A percentile compares a stretch with the other conserved stretches of the same genome.
Conservation (phyloP, 2,797 vertebrate species). For the Pagetopsis macropterus region DNA sequence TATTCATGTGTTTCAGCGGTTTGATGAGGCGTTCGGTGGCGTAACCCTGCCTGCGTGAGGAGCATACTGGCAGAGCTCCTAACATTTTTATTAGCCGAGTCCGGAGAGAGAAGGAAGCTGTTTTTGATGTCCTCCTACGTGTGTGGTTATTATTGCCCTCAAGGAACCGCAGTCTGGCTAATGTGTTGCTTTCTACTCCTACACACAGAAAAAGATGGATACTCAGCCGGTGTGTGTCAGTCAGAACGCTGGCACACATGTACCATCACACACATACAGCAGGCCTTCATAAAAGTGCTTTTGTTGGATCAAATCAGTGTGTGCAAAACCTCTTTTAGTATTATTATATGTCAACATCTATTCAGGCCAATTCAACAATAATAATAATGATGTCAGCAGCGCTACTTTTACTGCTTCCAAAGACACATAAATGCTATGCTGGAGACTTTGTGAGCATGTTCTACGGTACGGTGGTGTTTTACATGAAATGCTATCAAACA, state of each 20-base stretch:
- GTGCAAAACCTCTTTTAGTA: slow-evolving; percentile 14
- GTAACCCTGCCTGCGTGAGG: slow-evolving; percentile 47
- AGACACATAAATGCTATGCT: background rate
- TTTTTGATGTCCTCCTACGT: slow-evolving; percentile 80
- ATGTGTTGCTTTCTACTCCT: slow-evolving; percentile 79
- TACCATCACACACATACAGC: slow-evolving; percentile 44
- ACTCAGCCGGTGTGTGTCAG: slow-evolving; percentile 22
- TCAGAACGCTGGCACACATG: slow-evolving; percentile 25
- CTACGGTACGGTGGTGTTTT: background rate
- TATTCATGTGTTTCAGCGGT: slow-evolving; percentile 42
- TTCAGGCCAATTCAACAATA: background rate
- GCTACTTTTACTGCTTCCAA: no score
- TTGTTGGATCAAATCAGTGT: slow-evolving; percentile 49
- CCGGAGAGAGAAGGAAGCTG: slow-evolving; percentile 62
- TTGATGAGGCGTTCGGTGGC: slow-evolving; percentile 40
- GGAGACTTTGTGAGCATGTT: background rate
- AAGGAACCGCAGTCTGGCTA: slow-evolving; percentile 75
- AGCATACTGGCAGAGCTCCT: slow-evolving; percentile 57
- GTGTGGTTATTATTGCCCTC: slow-evolving; percentile 74
- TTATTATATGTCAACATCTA: slow-evolving; percentile 7
- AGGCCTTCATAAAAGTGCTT: slow-evolving; percentile 49
- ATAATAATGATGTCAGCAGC: background rate
- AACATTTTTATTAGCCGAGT: slow-evolving; percentile 74
- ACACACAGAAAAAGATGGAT: slow-evolving; percentile 65
- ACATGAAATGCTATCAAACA: background rate